A percentile compares a stretch with the other conserved stretches of the same genome.
Conservation (phyloP, 2,797 vertebrate species). For the Arctocebus calabarensis region DNA sequence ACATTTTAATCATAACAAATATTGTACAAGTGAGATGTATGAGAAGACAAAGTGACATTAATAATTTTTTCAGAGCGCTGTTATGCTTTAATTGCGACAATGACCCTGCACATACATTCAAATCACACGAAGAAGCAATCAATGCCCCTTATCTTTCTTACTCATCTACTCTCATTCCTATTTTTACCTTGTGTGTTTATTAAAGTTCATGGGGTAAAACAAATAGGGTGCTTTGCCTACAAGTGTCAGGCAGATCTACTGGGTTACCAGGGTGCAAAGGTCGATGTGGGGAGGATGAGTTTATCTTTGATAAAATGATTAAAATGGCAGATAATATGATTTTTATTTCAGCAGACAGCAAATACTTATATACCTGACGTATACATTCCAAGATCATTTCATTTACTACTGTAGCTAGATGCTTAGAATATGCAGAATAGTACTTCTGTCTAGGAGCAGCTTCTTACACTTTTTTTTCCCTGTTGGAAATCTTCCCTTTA, state of each 20-base stretch:
- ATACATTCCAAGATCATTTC: not conserved
- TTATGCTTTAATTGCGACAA: not conserved
- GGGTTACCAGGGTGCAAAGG: not conserved
- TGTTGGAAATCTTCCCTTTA: conserved; percentile 32
- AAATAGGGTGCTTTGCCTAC: not conserved
- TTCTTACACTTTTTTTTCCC: not conserved
- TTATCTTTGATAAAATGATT: conserved; percentile 35
- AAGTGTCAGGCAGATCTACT: not conserved
- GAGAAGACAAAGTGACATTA: conserved; percentile 11
- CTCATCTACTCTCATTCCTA: not conserved
- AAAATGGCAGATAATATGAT: not conserved
- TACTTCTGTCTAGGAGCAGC: not conserved
- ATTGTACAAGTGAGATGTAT: not conserved
- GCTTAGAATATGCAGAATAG: not conserved
- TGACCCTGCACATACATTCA: not conserved
- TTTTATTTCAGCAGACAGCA: conserved; percentile 47
- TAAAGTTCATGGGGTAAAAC: not conserved
- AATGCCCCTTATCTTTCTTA: not conserved
- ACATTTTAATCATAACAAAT: not conserved
- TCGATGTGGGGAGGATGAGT: not conserved
- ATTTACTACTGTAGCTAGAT: not conserved
- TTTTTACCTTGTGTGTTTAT: conserved; percentile 6
- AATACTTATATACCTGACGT: not conserved
- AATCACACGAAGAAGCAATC: not conserved
- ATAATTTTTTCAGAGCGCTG: conserved; percentile 46